Evolutionary conservation across 2,888 invertebrate genomes (phyloP), one percentile per base, ranked within the genome.

Genomic region (Acrocera orbiculus): DNA sequence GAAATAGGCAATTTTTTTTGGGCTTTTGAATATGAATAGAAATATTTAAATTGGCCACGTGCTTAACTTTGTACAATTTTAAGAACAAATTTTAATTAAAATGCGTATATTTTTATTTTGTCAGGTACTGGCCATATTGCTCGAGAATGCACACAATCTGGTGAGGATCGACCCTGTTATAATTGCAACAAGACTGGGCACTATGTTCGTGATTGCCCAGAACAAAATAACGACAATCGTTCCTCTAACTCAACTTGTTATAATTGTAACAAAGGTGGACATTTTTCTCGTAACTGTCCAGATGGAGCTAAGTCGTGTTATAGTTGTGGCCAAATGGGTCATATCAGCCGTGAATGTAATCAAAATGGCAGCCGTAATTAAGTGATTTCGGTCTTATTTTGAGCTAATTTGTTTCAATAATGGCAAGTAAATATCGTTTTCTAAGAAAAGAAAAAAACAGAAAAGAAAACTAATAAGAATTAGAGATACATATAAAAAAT

Each of bases 231-330:
- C 30, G 54, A 54, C 40, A 52, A 54, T 37, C 52, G 53, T 30
- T 49, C 52, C 66, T 42, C 44, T 15, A 55, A 51, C 42, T 49
- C 56, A 42, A 82, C 83, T 52, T 92, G 90, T 70, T 92, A 90
- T 73, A 90, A 83, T 64, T 92, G 90, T 70, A 83, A 82, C 66
- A 85, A 86, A 69, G 76, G 81, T 45, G 90, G 89, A 48, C 90
- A 90, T 67, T 81, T 90, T 58, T 86, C 81, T 40, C 76, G 81
- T 54, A 77, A 75, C 64, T 82, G 81, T 65, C 81, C 81, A 36
- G 81, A 81, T 61, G 71, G 70, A 48, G 70, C 73, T 53, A 83
- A 85, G 67, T 82, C 79, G 49, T 90, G 90, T 70, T 90, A 86
- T 66, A 76, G 78, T 56, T 92, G 92, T 68, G 81, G 87, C 66